Percentiles rank a stretch among this genome's conserved stretches.
These are phyloP conservation scores for Hanleya hanleyi DNA, from an alignment of 2,888 invertebrate genomes.

Conservation along the genomic window DNA sequence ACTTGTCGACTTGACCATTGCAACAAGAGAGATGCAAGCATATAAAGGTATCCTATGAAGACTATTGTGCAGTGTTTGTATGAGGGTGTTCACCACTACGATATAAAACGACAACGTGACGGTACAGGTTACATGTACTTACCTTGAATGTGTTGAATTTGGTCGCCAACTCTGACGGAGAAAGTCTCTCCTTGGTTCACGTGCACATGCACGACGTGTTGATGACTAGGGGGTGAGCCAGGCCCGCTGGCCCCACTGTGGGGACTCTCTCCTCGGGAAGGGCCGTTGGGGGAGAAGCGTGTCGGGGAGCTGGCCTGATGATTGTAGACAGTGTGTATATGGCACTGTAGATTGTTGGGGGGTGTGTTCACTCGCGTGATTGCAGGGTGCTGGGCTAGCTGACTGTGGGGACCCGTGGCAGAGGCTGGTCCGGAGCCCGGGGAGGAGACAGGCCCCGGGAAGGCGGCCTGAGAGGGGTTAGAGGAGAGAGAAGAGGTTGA, in stretches of 20 bases:
- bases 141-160: constrained; percentile 85
- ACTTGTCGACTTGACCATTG: no score
- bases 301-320: neutral
- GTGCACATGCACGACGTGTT: constrained; percentile 83
- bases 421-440: constrained; percentile 21
- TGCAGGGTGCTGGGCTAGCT: neutral
- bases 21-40: no score
- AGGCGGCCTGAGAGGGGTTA: neutral
- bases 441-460: neutral
- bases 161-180: constrained; percentile 83
- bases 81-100: no score
- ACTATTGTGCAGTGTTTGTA: no score
- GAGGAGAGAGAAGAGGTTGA: neutral
- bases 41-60: no score
- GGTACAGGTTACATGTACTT: no score
- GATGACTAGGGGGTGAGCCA: constrained; percentile 50
- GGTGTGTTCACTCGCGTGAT: constrained; percentile 1
- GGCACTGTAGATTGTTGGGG: neutral
- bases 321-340: neutral
- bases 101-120: no score
- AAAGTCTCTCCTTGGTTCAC: constrained; percentile 86
- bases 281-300: constrained; percentile 5
- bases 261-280: constrained; percentile 7
- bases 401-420: constrained; percentile 39
- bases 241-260: constrained; percentile 12